A percentile compares a stretch with the other conserved stretches of the same genome.
phyloP scores from a whole-genome alignment of 2,888 invertebrate species.

The Oligia strigilis region DNA sequence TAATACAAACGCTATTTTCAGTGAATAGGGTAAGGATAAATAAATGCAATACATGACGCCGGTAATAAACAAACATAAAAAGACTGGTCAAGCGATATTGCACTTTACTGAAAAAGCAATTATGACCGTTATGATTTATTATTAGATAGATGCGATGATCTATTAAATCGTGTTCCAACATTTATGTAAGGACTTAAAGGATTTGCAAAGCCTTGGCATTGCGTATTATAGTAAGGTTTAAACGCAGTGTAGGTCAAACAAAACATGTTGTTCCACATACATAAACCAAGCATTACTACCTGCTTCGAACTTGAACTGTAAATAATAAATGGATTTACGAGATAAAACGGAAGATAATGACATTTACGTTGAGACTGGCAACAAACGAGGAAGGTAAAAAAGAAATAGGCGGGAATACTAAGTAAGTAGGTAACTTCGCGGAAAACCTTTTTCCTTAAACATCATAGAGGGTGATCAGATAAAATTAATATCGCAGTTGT shows the following conservation, averaged over 20 bases:
- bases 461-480: constrained; percentile 9
- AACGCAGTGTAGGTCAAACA: constrained; percentile 14
- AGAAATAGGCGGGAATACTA: not conserved
- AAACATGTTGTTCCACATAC: constrained; percentile 21
- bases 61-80: constrained; percentile 22
- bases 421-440: not conserved
- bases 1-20: constrained; percentile 52
- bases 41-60: constrained; percentile 30
- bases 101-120: constrained; percentile 23
- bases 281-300: not conserved
- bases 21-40: constrained; percentile 56
- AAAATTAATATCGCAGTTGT: not conserved
- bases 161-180: constrained; percentile 37
- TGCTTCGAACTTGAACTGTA: constrained; percentile 23
- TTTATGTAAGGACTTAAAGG: constrained; percentile 34
- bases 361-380: constrained; percentile 1
- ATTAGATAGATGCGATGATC: constrained; percentile 16
- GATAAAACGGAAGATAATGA: constrained; percentile 13
- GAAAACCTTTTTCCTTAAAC: constrained; percentile 26
- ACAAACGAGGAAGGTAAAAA: constrained; percentile 29
- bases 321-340: not conserved
- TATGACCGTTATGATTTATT: constrained; percentile 24
- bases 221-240: constrained; percentile 23
- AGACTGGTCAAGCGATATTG: constrained; percentile 22
- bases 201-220: constrained; percentile 36